Percentiles rank a stretch among this genome's conserved stretches.
phyloP scores from a whole-genome alignment of 2,888 invertebrate genomes.

The Drosophila siamana region DNA sequence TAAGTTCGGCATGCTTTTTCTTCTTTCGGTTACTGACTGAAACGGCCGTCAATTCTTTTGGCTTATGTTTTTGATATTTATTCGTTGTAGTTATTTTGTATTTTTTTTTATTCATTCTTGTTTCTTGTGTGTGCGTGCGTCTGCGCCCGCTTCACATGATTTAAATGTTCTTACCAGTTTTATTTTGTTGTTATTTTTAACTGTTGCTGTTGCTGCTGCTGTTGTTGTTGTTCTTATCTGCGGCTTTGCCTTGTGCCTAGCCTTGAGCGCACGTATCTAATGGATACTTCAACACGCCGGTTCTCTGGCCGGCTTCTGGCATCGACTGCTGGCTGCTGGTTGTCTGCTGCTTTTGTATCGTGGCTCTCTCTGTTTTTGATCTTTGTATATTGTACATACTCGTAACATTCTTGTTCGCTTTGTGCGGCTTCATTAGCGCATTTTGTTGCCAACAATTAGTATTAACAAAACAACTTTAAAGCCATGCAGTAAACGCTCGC shows the following conservation, averaged over 20 bases:
- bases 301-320: constrained; percentile 34
- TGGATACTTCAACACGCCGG: constrained; percentile 71
- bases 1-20: constrained; percentile 87
- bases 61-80: constrained; percentile 61
- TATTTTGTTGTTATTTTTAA: constrained; percentile 38
- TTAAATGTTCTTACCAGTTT: constrained; percentile 61
- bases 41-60: constrained; percentile 61
- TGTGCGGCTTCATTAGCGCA: constrained; percentile 63
- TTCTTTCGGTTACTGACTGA: constrained; percentile 37
- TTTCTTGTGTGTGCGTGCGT: constrained; percentile 39
- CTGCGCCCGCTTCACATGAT: constrained; percentile 57
- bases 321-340: constrained; percentile 28
- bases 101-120: constrained; percentile 8
- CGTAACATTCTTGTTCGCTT: constrained; percentile 32
- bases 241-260: constrained; percentile 58
- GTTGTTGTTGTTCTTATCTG: constrained; percentile 58
- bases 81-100: constrained; percentile 43
- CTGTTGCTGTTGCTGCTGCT: constrained; percentile 23
- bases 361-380: constrained; percentile 37
- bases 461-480: constrained; percentile 60
- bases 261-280: constrained; percentile 75
- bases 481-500: constrained; percentile 27
- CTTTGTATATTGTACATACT: constrained; percentile 21
- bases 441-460: constrained; percentile 58
- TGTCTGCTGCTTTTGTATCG: constrained; percentile 50